Base-by-base conservation (phyloP, 1,140 invertebrate genomes). In the Trachymyrmex septentrionalis region DNA sequence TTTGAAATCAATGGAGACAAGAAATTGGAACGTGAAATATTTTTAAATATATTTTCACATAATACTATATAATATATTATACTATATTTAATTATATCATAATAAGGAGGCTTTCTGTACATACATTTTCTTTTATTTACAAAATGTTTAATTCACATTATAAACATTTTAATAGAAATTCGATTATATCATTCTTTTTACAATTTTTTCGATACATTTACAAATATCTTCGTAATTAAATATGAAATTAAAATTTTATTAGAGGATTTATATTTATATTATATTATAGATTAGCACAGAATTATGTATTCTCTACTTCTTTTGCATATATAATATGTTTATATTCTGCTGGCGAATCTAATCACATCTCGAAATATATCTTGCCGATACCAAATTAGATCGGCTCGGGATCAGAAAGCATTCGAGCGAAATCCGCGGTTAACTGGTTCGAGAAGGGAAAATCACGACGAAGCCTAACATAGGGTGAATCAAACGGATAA, bases 401-500 rank as follows among this genome's bases (percentile, higher is more conserved):
- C 55, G 55, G 30, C 19, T 27, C 19, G 50, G 72, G 88, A 59
- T 73, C 21, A 44, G 48, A 63, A 34, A 27, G 64, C 64, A 66
- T 38, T 50, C 38, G 19, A 14, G 27, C 73, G 34, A 86, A 78
- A 89, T 89, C 73, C 78, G 86, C 50, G 53, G 85, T 48, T 84
- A 90, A 90, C 78, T 78, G 55, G 75, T 72, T 53, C 85, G 80
- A 81, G 84, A 87, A 78, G 86, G 82, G 86, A 82, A 87, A 90
- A 90, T 90, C 89, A 85, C 80, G 63, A 48, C 88, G 44, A 59
- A 12, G 73, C 38, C 66, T 59, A 85, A 61, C 80, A n/a, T 34
- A 44, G 80, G 86, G 86, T 87, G 89, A 87, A 90, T 78, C 75
- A 75, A 85, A 90, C 76, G 86, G 86, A 75, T 63, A 90, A 90